These are phyloP conservation scores for Xanthia togata DNA, from an alignment of 2,888 invertebrate species.

Conservation along the genomic window DNA sequence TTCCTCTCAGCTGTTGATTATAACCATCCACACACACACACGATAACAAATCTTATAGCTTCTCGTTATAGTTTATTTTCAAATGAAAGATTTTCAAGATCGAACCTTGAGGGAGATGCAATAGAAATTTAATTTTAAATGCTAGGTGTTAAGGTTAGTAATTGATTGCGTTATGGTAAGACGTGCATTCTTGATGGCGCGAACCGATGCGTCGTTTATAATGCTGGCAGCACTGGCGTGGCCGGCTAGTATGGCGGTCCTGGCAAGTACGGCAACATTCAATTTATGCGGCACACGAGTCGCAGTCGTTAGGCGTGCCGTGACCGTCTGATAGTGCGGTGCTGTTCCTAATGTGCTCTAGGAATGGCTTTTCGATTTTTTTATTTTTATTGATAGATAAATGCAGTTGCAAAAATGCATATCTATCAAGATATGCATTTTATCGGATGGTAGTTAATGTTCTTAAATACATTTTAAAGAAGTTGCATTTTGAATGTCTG, in stretches of 20 bases:
- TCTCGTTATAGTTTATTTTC: slow-evolving; percentile 43
- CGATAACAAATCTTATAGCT: slow-evolving; percentile 44
- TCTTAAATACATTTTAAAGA: background rate
- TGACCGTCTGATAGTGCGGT: slow-evolving; percentile 13
- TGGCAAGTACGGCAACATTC: slow-evolving; percentile 57
- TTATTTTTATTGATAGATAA: slow-evolving; percentile 17
- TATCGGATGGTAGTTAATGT: background rate
- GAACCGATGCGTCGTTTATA: slow-evolving; percentile 66
- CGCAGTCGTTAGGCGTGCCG: slow-evolving; percentile 46
- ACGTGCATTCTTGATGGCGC: slow-evolving; percentile 70
- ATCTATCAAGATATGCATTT: background rate
- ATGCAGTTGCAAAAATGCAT: slow-evolving; percentile 7
- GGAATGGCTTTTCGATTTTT: slow-evolving; percentile 10
- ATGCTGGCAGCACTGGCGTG: slow-evolving; percentile 64
- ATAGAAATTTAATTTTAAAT: slow-evolving; percentile 61
- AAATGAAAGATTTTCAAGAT: slow-evolving; percentile 34
- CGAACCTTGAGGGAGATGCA: slow-evolving; percentile 32
- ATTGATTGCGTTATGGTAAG: slow-evolving; percentile 44
- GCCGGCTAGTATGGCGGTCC: slow-evolving; percentile 9
- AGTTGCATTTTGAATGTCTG: background rate
- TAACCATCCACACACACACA: slow-evolving; percentile 40
- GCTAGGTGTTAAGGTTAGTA: slow-evolving; percentile 39
- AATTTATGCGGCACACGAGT: slow-evolving; percentile 57
- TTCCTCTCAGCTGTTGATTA: slow-evolving; percentile 71
- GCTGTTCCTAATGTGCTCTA: slow-evolving; percentile 34